Conservation (phyloP, 2,113 vertebrate species). For the Sorex araneus region DNA sequence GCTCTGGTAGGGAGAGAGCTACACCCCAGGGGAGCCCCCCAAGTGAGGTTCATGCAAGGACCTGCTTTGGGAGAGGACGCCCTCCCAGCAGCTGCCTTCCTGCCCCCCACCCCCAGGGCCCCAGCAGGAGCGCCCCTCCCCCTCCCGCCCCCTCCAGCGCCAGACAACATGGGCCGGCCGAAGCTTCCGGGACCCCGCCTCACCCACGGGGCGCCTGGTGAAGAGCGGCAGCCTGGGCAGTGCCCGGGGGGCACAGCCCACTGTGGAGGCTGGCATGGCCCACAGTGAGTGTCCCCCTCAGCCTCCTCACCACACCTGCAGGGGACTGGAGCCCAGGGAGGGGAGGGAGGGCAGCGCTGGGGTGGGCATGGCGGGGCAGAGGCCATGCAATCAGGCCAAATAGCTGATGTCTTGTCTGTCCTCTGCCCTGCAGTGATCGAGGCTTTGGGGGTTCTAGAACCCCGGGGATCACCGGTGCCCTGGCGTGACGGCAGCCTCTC, state of each 20-base stretch:
- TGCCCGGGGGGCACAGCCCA: conserved; percentile 85
- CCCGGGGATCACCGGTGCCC: conserved; percentile 73
- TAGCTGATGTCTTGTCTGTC: too few relatives aligned
- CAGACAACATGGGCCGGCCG: conserved; percentile 95
- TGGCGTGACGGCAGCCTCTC: conserved; percentile 87
- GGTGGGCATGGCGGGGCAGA: not conserved
- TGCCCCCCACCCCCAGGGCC: conserved; percentile 52
- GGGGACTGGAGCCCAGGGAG: not conserved
- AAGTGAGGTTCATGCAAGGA: not conserved
- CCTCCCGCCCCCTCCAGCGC: conserved; percentile 89
- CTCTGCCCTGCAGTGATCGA: conserved; percentile 77
- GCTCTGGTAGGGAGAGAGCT: not conserved
- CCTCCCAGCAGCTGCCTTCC: not conserved
- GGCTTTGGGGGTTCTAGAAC: conserved; percentile 74
- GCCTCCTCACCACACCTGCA: not conserved
- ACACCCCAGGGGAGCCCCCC: not conserved
- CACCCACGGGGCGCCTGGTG: conserved; percentile 88
- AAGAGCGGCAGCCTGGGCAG: conserved; percentile 95
- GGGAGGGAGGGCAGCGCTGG: not conserved
- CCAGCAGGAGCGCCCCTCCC: conserved; percentile 61
- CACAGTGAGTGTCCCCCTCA: conserved; percentile 87
- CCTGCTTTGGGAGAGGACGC: not conserved
- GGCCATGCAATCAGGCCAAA: not conserved
- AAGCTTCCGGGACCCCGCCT: conserved; percentile 90
- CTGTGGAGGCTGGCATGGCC: conserved; percentile 70